Evolutionary conservation across 1,140 invertebrate species (phyloP).

Genomic region (Piezodorus guildinii): DNA sequence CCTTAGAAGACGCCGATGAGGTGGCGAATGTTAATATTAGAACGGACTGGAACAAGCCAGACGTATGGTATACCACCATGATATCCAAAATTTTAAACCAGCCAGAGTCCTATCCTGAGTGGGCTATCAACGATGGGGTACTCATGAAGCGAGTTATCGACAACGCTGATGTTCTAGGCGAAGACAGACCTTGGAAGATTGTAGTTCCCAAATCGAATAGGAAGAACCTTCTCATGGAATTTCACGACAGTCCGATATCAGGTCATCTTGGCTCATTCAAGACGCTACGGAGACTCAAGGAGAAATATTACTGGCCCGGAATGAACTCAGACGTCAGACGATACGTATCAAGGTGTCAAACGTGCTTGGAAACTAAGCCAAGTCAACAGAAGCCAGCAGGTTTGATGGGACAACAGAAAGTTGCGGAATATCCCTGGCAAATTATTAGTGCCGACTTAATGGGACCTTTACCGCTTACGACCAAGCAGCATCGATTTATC

Average conservation of each 20-base stretch:
- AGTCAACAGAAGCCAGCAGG: background rate
- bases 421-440: background rate
- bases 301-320: no score
- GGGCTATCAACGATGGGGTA: no score
- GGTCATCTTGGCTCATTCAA: background rate
- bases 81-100: no score
- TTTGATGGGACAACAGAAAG: background rate
- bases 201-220: no score
- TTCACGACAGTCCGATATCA: background rate
- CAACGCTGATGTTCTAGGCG: background rate
- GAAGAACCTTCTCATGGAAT: background rate
- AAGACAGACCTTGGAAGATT: background rate
- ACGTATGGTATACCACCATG: no score
- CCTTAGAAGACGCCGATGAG: conserved; percentile 28
- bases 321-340: no score
- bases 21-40: conserved; percentile 30
- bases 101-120: no score
- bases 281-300: background rate
- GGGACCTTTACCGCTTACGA: background rate
- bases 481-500: background rate
- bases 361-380: background rate
- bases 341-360: no score
- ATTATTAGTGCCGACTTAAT: background rate
- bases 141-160: conserved; percentile 26
- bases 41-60: conserved; percentile 35